Evolutionary conservation across 1,140 invertebrate genomes (phyloP), one percentile per base, ranked within the genome.

Genomic region (Choristoneura fumiferana): DNA sequence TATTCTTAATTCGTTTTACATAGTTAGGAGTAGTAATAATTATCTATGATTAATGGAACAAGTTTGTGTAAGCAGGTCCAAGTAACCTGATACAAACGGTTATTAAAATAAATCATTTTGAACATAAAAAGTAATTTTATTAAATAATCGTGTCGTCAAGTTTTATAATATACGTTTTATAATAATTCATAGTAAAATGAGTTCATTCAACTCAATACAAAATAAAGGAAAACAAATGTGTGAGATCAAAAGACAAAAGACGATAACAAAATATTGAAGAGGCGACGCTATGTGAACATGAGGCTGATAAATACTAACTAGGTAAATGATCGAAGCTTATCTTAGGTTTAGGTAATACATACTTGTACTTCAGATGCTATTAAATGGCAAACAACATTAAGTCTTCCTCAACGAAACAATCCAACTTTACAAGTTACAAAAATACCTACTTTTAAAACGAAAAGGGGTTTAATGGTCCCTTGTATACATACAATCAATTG

Each of bases 331-430:
- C n/a, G 12, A 12, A 22, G 22, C n/a, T 17, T 29, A 45, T 45
- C 18, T 18, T 15, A 49, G 17, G 17, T 18, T 22, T 18, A 40
- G 22, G 17, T 54, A 54, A 54, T 8, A 35, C 15, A 35, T 34
- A 17, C 9, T 54, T 54, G 52, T 54, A 54, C 52, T 54, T 12
- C 33, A 54, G 52, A 54, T 54, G 52, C 52, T 29, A 29, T 29
- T 29, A 3, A n/a, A 29, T 29, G 22, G 22, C 22, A 29, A 29
- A n/a, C n/a, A n/a, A n/a, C n/a, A n/a, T n/a, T n/a, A n/a, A n/a
- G n/a, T n/a, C n/a, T n/a, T n/a, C n/a, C n/a, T n/a, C n/a, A n/a
- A n/a, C n/a, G n/a, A n/a, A n/a, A n/a, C n/a, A n/a, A n/a, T n/a
- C n/a, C n/a, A n/a, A n/a, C n/a, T n/a, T n/a, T n/a, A n/a, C n/a